A percentile compares a stretch with the other conserved stretches of the same genome.
Evolutionary conservation across 2,113 vertebrate genomes (phyloP).

Genomic region (Halcyon malimbica): DNA sequence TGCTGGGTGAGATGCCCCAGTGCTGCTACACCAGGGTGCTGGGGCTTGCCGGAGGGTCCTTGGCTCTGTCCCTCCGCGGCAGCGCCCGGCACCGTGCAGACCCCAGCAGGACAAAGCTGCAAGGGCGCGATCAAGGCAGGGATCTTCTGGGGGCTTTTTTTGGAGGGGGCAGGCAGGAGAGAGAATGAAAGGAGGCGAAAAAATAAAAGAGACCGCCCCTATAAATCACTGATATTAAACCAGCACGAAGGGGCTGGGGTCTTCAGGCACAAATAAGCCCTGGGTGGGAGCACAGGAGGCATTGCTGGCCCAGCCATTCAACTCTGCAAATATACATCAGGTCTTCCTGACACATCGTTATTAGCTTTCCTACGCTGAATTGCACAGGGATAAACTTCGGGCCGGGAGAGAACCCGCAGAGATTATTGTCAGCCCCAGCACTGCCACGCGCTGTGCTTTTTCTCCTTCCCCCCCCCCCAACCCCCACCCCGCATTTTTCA

Average conservation of each 20-base stretch:
- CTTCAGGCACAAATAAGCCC: not conserved
- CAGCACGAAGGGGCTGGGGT: not conserved
- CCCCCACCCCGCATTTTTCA: not conserved
- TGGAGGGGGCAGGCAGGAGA: too few species aligned
- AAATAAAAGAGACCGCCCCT: not conserved
- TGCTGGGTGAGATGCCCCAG: not conserved
- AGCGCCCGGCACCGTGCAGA: fast-evolving
- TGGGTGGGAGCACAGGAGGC: not conserved
- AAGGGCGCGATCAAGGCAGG: fast-evolving
- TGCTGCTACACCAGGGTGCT: not conserved
- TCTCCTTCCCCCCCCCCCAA: not conserved
- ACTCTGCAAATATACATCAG: slow-evolving; percentile 59
- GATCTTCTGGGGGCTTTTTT: too few species aligned
- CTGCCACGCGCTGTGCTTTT: slow-evolving; percentile 12
- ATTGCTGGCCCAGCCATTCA: not conserved
- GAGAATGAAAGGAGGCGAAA: not conserved
- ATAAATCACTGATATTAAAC: slow-evolving; percentile 37
- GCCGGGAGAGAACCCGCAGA: slow-evolving; percentile 60
- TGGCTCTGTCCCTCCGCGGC: not conserved
- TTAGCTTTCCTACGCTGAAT: slow-evolving; percentile 72
- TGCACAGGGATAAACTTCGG: slow-evolving; percentile 70
- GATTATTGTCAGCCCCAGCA: slow-evolving; percentile 46
- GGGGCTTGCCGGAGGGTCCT: not conserved
- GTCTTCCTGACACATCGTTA: slow-evolving; percentile 56
- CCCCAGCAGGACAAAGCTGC: not conserved